phyloP scores from a whole-genome alignment of 2,113 vertebrate species.

The Capreolus pygargus region DNA sequence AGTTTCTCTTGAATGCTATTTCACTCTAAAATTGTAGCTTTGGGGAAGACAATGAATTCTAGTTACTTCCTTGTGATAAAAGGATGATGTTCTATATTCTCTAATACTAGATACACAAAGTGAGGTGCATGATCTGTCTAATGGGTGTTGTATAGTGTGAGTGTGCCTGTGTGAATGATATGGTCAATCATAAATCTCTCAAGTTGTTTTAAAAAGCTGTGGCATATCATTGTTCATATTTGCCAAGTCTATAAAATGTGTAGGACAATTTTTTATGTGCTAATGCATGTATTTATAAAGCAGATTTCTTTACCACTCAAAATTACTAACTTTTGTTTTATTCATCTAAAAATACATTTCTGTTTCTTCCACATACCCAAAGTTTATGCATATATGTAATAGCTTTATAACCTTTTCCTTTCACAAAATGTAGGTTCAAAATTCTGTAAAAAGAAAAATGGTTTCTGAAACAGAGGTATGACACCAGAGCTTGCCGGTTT shows the following conservation, averaged over 20 bases:
- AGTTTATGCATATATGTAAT: slow-evolving; percentile 36
- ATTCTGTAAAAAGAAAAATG: slow-evolving; percentile 56
- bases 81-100: slow-evolving; percentile 60
- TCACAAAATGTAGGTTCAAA: slow-evolving; percentile 61
- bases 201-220: slow-evolving; percentile 19
- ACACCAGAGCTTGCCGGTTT: neutral
- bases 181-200: slow-evolving; percentile 33
- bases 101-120: slow-evolving; percentile 62
- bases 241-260: slow-evolving; percentile 73
- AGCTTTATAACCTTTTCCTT: slow-evolving; percentile 62
- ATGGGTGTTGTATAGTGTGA: neutral
- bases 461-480: neutral
- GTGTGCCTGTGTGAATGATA: neutral
- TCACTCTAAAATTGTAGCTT: slow-evolving; percentile 75
- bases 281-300: slow-evolving; percentile 56
- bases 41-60: slow-evolving; percentile 54
- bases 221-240: slow-evolving; percentile 66
- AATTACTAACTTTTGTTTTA: slow-evolving; percentile 42
- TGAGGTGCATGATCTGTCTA: slow-evolving; percentile 45
- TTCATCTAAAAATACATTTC: slow-evolving; percentile 12
- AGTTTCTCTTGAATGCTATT: slow-evolving; percentile 72
- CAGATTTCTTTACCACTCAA: slow-evolving; percentile 41
- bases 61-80: slow-evolving; percentile 46
- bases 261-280: slow-evolving; percentile 51
- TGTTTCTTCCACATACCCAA: neutral